phyloP scores from a whole-genome alignment of 1,140 invertebrate species.

The Tenebrio molitor region DNA sequence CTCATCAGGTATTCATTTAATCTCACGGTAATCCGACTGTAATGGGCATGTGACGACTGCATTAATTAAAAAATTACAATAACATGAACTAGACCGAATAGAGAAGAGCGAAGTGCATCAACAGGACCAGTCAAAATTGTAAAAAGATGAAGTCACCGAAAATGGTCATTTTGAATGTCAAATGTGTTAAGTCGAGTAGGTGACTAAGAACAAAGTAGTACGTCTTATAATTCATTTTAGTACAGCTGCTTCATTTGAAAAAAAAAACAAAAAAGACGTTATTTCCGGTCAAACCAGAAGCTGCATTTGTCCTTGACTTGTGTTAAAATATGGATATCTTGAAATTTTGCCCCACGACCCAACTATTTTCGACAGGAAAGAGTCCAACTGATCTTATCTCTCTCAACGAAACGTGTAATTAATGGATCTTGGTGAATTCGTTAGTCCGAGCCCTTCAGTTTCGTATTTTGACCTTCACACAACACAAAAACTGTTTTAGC shows the following conservation, averaged over 20 bases:
- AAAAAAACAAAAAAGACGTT: neutral
- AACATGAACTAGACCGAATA: too few species aligned
- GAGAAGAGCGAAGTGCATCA: too few species aligned
- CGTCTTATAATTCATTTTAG: neutral
- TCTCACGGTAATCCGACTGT: too few species aligned
- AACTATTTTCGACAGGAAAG: neutral
- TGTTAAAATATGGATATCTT: neutral
- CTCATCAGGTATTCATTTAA: slow-evolving; percentile 16
- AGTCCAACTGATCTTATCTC: too few species aligned
- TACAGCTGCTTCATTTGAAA: neutral
- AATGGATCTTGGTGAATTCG: too few species aligned
- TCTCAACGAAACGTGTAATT: too few species aligned
- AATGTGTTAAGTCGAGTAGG: too few species aligned
- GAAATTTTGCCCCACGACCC: neutral
- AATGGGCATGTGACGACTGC: too few species aligned
- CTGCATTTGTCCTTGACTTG: neutral
- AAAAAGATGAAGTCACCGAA: too few species aligned
- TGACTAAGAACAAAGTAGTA: neutral
- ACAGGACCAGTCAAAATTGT: too few species aligned
- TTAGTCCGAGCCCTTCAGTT: neutral
- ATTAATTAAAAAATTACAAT: neutral
- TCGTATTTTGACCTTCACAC: neutral
- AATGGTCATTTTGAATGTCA: too few species aligned
- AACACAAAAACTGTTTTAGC: neutral
- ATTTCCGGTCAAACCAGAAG: neutral